Conservation (phyloP, 2,113 vertebrate genomes). For the Semnopithecus entellus region DNA sequence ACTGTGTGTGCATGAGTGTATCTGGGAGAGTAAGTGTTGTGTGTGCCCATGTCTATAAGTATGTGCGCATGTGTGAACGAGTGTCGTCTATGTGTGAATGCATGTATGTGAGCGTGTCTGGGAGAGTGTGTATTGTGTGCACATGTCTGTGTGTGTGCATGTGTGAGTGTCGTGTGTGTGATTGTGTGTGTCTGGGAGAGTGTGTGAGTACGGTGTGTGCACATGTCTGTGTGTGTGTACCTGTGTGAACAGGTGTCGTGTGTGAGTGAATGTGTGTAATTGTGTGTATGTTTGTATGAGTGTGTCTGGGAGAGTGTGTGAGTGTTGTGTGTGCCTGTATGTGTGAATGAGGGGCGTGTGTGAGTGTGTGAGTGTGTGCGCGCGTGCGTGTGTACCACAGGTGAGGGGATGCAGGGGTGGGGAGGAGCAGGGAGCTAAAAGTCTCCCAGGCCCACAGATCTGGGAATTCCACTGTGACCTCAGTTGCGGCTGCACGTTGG, state of each 20-base stretch:
- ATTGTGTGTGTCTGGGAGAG: not conserved
- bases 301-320: not conserved
- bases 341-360: not conserved
- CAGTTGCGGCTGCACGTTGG: not conserved
- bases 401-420: accelerated
- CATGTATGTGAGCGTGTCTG: not conserved
- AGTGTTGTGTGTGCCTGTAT: not conserved
- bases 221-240: too few relatives aligned
- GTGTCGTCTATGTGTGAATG: not conserved
- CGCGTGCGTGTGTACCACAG: accelerated
- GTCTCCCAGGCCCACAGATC: not conserved
- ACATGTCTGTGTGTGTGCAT: too few relatives aligned
- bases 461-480: not conserved
- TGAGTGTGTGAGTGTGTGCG: not conserved
- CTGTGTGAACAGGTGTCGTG: not conserved
- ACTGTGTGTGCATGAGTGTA: not conserved
- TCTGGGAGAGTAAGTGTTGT: not conserved
- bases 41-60: not conserved
- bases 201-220: too few relatives aligned
- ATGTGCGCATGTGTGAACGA: not conserved
- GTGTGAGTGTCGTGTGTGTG: not conserved
- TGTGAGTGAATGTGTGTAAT: not conserved
- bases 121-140: not conserved
- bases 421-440: not conserved
- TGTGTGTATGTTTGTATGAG: accelerated